Conservation (phyloP, 2,888 invertebrate genomes). For the Caenorhabditis panamensis region DNA sequence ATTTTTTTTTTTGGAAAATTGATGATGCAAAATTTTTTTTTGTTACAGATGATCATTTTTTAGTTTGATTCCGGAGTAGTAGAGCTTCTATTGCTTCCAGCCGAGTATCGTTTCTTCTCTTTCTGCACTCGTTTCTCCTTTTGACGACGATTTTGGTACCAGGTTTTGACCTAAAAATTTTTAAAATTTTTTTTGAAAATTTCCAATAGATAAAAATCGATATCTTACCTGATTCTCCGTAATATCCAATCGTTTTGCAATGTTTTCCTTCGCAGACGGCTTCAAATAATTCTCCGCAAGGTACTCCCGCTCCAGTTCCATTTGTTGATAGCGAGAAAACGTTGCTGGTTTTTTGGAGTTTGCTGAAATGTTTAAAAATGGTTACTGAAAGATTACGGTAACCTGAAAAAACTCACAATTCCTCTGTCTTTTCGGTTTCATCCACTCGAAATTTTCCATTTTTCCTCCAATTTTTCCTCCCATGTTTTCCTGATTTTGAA, state of each 20-base stretch:
- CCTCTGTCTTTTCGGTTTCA: too few species aligned
- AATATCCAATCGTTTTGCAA: neutral
- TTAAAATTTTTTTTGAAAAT: neutral
- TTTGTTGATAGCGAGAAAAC: neutral
- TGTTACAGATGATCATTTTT: too few species aligned
- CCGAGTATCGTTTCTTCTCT: neutral
- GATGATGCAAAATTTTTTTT: too few species aligned
- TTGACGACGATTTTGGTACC: conserved; percentile 4
- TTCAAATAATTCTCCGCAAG: neutral
- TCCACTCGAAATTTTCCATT: neutral
- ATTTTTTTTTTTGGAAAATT: neutral
- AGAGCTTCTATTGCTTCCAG: neutral
- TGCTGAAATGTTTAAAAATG: neutral
- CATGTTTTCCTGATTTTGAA: too few species aligned
- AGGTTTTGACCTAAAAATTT: neutral
- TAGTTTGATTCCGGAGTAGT: too few species aligned
- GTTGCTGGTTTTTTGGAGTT: neutral
- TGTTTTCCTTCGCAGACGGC: neutral
- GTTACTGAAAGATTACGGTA: too few species aligned
- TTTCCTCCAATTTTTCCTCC: neutral
- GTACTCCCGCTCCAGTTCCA: conserved; percentile 6
- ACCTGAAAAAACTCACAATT: too few species aligned
- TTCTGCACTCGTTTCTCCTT: neutral
- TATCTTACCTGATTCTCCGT: conserved; percentile 2
- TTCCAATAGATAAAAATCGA: neutral